A percentile compares a stretch with the other conserved stretches of the same genome.
Evolutionary conservation across 2,888 invertebrate genomes (phyloP).

Genomic region (Lepetodrilus schrolli): DNA sequence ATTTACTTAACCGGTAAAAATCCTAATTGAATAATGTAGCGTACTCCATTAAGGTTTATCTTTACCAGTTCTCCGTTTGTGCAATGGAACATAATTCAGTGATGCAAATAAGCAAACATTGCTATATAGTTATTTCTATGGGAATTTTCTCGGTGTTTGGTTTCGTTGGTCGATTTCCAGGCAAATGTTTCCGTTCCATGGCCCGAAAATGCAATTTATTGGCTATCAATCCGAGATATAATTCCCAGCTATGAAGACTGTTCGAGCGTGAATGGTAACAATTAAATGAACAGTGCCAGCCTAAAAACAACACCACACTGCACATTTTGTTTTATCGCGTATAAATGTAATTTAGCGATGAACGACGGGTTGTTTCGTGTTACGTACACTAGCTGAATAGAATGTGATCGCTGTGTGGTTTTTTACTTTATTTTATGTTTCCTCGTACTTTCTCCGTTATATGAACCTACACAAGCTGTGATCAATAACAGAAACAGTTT

Average conservation of each 20-base stretch:
- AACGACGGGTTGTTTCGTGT: background rate
- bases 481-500: background rate
- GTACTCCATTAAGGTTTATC: background rate
- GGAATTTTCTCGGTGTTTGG: background rate
- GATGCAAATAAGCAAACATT: background rate
- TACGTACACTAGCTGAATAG: background rate
- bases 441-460: background rate
- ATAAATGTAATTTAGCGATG: background rate
- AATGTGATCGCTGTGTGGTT: background rate
- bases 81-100: background rate
- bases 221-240: background rate
- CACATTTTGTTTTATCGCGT: background rate
- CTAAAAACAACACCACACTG: background rate
- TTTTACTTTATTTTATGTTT: background rate
- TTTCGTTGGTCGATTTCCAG: background rate
- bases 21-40: constrained; percentile 5
- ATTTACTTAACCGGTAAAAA: background rate
- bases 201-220: background rate
- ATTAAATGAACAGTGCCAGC: background rate
- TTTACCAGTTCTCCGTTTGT: background rate
- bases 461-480: background rate
- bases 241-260: background rate
- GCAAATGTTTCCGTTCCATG: background rate
- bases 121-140: background rate
- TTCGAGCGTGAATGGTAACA: background rate